Evolutionary conservation across 2,113 vertebrate genomes (phyloP), one percentile per base, ranked within the genome.

Genomic region (Eudorcas thomsonii): DNA sequence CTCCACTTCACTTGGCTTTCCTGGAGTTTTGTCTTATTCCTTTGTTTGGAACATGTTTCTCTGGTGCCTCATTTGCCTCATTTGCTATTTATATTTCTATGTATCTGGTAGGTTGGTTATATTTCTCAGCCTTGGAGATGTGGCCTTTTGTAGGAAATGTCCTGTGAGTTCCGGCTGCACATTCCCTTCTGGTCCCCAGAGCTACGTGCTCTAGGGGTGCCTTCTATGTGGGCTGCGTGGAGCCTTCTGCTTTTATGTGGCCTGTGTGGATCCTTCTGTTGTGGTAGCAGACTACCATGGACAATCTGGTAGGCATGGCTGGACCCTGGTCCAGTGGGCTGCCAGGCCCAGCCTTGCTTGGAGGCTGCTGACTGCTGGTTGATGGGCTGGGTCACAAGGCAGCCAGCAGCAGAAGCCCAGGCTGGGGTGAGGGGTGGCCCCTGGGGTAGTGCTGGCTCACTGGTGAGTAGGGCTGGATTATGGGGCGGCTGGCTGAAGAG

Each of bases 351-450:
- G 50, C 80, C 80, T 14, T 54, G 50, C 21, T 50, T 33, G 12
- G 80, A 54, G 48, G 50, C 50, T n/a, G 81, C 52, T n/a, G 23
- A n/a, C 81, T 16, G 21, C n/a, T 3, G n/a, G 7, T 55, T 55
- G 52, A 25, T 83, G 81, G n/a, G 52, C n/a, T 55, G 21, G 10
- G 80, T n/a, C 80, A 54, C 33, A 54, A 25, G 80, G n/a, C 13
- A 14, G 50, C 52, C 54, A 13, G 52, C 7, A 15, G 21, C 28
- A 14, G 52, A 83, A 83, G 19, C 81, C 81, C 67, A 74, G 67
- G 67, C 33, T 23, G 33, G 50, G 81, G 33, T 0, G 0, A 2
- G 7, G 26, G 43, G 45, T 48, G 50, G 50, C n/a, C 21, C 21
- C 33, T 15, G 52, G 81, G 21, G 21, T 55, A 83, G 52, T 36